Conservation (phyloP, 2,888 invertebrate genomes). For the Heliconius ethilla region DNA sequence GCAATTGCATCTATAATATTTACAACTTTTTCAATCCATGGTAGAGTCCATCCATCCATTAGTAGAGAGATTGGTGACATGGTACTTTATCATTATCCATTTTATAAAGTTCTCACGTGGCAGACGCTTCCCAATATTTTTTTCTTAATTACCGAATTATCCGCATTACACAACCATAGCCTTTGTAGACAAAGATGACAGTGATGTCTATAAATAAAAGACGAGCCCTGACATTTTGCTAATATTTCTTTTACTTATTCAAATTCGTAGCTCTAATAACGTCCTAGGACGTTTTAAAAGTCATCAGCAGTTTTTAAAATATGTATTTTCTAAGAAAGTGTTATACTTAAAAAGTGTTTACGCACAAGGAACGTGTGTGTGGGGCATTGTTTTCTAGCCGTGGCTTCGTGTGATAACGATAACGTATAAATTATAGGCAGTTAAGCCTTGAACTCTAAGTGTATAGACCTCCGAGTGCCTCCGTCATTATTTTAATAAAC, state of each 20-base stretch:
- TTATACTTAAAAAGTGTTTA: slow-evolving; percentile 19
- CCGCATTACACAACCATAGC: neutral
- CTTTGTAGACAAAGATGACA: too few relatives aligned
- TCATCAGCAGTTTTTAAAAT: neutral
- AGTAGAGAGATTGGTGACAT: too few relatives aligned
- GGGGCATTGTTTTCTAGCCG: slow-evolving; percentile 52
- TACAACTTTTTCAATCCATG: too few relatives aligned
- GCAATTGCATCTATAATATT: too few relatives aligned
- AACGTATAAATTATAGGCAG: slow-evolving; percentile 61
- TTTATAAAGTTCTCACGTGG: neutral
- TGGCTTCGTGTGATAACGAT: slow-evolving; percentile 61
- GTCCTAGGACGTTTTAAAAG: neutral
- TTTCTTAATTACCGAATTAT: neutral
- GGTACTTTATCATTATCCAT: too few relatives aligned
- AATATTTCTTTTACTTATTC: neutral
- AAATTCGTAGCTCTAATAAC: neutral
- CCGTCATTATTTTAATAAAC: slow-evolving; percentile 58
- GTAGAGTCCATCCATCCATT: too few relatives aligned
- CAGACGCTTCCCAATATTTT: neutral
- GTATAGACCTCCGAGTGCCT: slow-evolving; percentile 64
- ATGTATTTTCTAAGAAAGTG: slow-evolving; percentile 6
- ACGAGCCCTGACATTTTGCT: neutral
- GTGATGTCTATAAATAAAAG: neutral
- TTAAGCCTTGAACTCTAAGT: slow-evolving; percentile 72
- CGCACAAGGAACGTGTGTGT: slow-evolving; percentile 38